Conservation (phyloP, 2,888 invertebrate genomes). For the Raillietiella orientalis region DNA sequence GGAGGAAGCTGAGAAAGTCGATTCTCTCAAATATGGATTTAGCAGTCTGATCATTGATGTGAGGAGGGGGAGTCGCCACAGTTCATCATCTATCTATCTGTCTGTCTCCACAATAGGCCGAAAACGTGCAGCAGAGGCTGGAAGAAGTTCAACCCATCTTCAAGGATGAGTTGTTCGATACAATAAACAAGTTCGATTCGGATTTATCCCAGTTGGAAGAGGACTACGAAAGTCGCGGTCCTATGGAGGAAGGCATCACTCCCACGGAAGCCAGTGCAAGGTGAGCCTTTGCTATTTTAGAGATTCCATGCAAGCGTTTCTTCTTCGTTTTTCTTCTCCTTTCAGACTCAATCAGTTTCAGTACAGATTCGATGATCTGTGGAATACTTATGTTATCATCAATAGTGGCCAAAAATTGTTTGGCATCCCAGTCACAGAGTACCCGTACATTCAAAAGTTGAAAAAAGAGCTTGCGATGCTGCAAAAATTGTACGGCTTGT, state of each 20-base stretch:
- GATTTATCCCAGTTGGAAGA: conserved; percentile 32
- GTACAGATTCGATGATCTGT: conserved; percentile 46
- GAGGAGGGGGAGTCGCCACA: no score
- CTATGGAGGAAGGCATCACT: conserved; percentile 46
- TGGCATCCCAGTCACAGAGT: conserved; percentile 46
- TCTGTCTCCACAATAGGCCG: conserved; percentile 15
- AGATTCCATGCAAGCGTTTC: no score
- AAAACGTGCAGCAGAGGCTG: conserved; percentile 30
- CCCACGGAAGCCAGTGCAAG: conserved; percentile 62
- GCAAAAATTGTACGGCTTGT: conserved; percentile 42
- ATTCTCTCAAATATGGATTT: conserved; percentile 40
- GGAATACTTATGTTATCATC: conserved; percentile 46
- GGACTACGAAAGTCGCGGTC: conserved; percentile 41
- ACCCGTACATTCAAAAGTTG: conserved; percentile 38
- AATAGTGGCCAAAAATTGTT: conserved; percentile 52
- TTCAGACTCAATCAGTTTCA: conserved; percentile 33
- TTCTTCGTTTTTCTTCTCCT: conserved; percentile 6
- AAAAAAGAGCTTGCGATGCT: conserved; percentile 53
- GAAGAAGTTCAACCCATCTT: conserved; percentile 40
- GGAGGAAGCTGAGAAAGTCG: conserved; percentile 45
- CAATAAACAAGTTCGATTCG: conserved; percentile 26
- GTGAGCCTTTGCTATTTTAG: conserved; percentile 10
- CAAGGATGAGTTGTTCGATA: conserved; percentile 31
- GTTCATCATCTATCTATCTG: no score
- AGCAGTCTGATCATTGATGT: conserved; percentile 32